phyloP scores from a whole-genome alignment of 2,888 invertebrate genomes.

The Cheilosia grossa region DNA sequence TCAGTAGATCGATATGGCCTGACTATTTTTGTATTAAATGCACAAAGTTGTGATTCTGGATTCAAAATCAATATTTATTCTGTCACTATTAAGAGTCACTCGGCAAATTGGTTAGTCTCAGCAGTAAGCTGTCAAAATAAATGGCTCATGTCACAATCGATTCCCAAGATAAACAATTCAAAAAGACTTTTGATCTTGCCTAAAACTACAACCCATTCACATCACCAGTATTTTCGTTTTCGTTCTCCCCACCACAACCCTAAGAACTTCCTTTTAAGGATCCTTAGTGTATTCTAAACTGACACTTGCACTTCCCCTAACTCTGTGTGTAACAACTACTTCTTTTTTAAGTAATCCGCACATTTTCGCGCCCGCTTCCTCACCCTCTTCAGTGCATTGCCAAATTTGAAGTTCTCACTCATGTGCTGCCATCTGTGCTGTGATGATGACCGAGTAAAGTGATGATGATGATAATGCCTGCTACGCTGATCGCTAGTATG shows the following conservation, averaged over 20 bases:
- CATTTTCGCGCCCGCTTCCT: constrained; percentile 83
- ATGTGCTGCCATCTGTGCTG: constrained; percentile 78
- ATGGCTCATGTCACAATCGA: too few species aligned
- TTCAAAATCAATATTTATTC: too few species aligned
- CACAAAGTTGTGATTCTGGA: too few species aligned
- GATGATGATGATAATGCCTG: constrained; percentile 75
- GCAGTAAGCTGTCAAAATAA: too few species aligned
- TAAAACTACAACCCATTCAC: too few species aligned
- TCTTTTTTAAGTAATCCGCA: constrained; percentile 82
- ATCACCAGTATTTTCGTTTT: too few species aligned
- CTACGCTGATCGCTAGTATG: constrained; percentile 44
- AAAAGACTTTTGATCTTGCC: too few species aligned
- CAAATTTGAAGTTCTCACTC: constrained; percentile 81
- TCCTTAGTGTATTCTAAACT: constrained; percentile 1
- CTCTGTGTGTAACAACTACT: constrained; percentile 75
- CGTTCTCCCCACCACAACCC: not conserved
- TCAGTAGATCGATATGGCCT: too few species aligned
- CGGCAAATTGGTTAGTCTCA: too few species aligned
- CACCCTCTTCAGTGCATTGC: constrained; percentile 81
- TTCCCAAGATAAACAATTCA: too few species aligned
- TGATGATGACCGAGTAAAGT: constrained; percentile 68
- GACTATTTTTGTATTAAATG: too few species aligned
- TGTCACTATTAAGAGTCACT: too few species aligned
- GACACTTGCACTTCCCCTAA: not conserved
- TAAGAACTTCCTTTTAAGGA: constrained; percentile 21